Evolutionary conservation across 23 tunicate genomes (phyloP), one percentile per base, ranked within the genome.

Genomic region (Phallusia fumigata): DNA sequence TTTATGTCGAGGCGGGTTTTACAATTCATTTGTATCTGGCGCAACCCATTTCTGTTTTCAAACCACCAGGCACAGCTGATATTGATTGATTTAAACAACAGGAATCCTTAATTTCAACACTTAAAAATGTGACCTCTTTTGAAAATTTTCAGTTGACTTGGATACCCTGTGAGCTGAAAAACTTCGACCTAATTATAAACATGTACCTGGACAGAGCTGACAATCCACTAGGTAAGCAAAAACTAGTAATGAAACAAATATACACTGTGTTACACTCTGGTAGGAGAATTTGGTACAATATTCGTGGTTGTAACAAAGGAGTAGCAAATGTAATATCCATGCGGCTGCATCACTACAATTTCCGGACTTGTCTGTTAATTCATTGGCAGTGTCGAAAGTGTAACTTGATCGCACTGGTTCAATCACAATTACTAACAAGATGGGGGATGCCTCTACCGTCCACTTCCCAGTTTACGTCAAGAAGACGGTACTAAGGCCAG

Each of bases 151-250:
- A 91, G 96, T 77, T 91, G 52, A 91, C 90, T 22, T 91, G 96
- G 96, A 79, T 91, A 30, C 90, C 96, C 6, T 85, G 82, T 72
- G 96, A 91, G 58, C 84, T 91, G 31, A 84, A 79, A 51, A 72
- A 65, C 52, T 91, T 91, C 77, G 79, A 77, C 81, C 15, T 91
- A 18, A 83, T 91, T n/a, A 81, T 91, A 31, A 83, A 87, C 81
- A 84, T 47, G 36, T 51, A 83, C 24, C 65, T 86, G 32, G 96
- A 91, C 35, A 77, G 96, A 58, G 88, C 81, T 33, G 81, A 82
- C 40, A 86, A 86, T 75, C 83, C 89, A 36, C 50, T 53, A 86
- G 96, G 96, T 91, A 35, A 53, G 74, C 69, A 24, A 58, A 16
- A 22, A 58, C 69, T 1, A 21, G 15, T 13, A 58, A 58, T 16